Evolutionary conservation across 1,140 invertebrate species (phyloP).

Genomic region (Portunus trituberculatus): DNA sequence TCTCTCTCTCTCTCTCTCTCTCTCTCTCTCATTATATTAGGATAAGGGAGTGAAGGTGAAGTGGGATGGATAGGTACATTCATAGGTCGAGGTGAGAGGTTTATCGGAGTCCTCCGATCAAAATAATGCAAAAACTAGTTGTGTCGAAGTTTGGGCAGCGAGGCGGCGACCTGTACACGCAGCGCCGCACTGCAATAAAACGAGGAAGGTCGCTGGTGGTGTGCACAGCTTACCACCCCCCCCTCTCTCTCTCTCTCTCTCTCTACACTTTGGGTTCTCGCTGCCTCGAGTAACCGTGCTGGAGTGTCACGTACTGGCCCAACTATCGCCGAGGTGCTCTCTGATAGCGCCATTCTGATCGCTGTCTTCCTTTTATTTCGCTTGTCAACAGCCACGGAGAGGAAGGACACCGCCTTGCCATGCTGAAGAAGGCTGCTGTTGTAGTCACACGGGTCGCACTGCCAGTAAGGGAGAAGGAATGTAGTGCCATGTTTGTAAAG

Average conservation of each 20-base stretch:
- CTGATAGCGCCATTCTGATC: background rate
- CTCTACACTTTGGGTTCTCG: background rate
- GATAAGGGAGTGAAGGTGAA: too few relatives aligned
- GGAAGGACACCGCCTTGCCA: background rate
- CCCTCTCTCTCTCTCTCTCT: background rate
- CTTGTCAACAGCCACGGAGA: background rate
- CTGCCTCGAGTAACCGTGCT: background rate
- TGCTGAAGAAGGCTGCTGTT: background rate
- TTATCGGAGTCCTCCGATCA: too few relatives aligned
- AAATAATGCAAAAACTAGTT: too few relatives aligned
- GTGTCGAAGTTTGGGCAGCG: background rate
- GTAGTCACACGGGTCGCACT: background rate
- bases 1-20: too few relatives aligned
- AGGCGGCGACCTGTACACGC: background rate
- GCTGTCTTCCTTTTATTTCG: background rate
- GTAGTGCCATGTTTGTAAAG: background rate
- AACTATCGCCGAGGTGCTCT: background rate
- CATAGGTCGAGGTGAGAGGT: too few relatives aligned
- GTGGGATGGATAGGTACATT: too few relatives aligned
- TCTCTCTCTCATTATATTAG: too few relatives aligned
- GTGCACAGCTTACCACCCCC: too few relatives aligned
- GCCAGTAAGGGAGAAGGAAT: background rate
- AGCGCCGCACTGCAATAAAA: background rate
- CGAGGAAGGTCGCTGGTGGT: background rate
- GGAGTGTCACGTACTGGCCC: background rate